Base-by-base conservation (phyloP, 2,797 vertebrate genomes). In the Parauchenoglanis ngamensis region DNA sequence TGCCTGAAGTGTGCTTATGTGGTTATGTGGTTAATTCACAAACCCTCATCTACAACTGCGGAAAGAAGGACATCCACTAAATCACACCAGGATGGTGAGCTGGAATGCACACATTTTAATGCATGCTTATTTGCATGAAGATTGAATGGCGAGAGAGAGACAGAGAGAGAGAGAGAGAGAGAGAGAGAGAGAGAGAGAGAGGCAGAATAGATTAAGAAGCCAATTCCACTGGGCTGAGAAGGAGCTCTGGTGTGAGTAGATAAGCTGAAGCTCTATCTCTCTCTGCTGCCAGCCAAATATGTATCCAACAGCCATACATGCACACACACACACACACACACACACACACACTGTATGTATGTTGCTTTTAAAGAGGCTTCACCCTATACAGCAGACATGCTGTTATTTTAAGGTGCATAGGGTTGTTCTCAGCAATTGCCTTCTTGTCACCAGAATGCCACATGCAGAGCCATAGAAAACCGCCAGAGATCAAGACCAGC, bases 241-340 rank as follows among this genome's bases (percentile, higher is more conserved):
- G 91, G 92, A 92, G 94, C 95, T 96, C 95, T 96, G 95, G 93
- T 94, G 94, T 92, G 91, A 94, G 93, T 89, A 95, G 96, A 96
- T 96, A 96, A 96, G 95, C 95, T 95, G 93, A 90, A 93, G 92
- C 94, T 95, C 94, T 94, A 93, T 94, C 94, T 95, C 92, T 94
- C 94, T 95, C 91, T 65, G 90, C 94, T 95, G 93, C 93, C 94
- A 96, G 94, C 94, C 92, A 96, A 96, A 95, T 94, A 94, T 94
- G 92, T 93, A 94, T 95, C 94, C 94, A 95, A 92, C 92, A 93
- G 93, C 93, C 92, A 92, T 91, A 94, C 93, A 91, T 82, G 89
- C 78, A 44, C 72, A 75, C 23, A 54, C 49, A 61, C 40, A 84
- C 70, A 83, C 63, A 86, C 49, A 83, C 46, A 76, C 73, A 8